Evolutionary conservation across 37 sponge, comb jelly and placozoan genomes (phyloP), one percentile per base, ranked within the genome.

Genomic region (Aplysina aerophoba): DNA sequence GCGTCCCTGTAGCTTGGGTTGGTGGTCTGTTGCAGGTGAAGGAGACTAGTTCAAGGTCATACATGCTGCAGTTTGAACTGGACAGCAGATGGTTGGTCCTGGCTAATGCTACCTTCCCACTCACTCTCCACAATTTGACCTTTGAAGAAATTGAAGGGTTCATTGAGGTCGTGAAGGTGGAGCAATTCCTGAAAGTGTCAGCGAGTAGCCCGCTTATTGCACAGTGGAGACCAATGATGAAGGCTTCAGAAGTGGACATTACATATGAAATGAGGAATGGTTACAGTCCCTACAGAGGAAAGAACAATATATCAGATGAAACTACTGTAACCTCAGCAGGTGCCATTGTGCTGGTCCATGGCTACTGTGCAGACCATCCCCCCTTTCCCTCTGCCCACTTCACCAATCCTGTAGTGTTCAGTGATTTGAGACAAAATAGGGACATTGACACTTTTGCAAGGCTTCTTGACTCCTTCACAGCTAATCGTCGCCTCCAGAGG

Each of bases 291-390:
- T 39, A 77, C 19, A 36, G 79, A 2, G 4, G 41, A 22, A 77
- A 39, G 79, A 8, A 1, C 34, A 1, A 31, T 8, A n/a, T n/a
- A n/a, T n/a, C 50, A 11, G 50, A 44, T 44, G 8, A 3, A 11
- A 8, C 3, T 44, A 77, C 35, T 39, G 56, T n/a, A 16, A 34
- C 59, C 14, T 61, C 28, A 55, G 54, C 4, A 20, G 86, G 86
- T 34, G 24, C 57, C 2, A 17, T 85, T 16, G 13, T 85, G 28
- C 37, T 85, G n/a, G 86, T 77, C 1, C 86, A 85, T 50, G 86
- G 86, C 25, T 85, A 85, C 68, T 85, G 86, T 30, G 77, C 86
- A 40, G 27, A 34, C 21, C n/a, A 50, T 24, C 35, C 6, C 19
- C 54, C 86, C 2, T 85, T 85, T 25, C 77, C 86, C 3, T 2